Evolutionary conservation across 2,797 vertebrate genomes (phyloP), one percentile per base, ranked within the genome.

Genomic region (Muraenolepis orangiensis): DNA sequence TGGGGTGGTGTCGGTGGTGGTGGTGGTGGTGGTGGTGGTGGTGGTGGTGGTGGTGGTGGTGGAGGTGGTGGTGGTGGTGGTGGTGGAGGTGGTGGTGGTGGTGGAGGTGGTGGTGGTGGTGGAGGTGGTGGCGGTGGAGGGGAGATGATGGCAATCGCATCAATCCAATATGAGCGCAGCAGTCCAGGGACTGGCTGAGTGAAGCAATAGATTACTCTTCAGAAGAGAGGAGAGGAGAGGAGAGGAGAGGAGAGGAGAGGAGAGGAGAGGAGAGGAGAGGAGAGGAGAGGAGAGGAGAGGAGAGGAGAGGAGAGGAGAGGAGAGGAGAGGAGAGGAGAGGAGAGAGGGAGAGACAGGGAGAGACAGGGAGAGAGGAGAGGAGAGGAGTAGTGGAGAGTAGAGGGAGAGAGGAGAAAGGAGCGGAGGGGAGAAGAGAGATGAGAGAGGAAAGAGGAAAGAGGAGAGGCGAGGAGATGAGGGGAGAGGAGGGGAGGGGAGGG

Each of bases 141-240:
- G 26, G 26, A 23, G 26, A 66, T 10, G n/a, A 29, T 66, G 61
- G 38, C 61, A 70, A 75, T 79, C 88, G 77, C 85, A 86, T 89
- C 84, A 80, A 69, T 86, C 76, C 76, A 72, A 81, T 82, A 72
- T 81, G 84, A 82, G 78, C 73, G 79, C 83, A 81, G 29, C 40
- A 23, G 80, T 72, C 75, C 51, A 72, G 72, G 38, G 78, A 84
- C 73, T 74, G 82, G 82, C 72, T 70, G 75, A 74, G 80, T 70
- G 79, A 76, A 78, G 73, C 76, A 72, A 76, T 71, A 78, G 79
- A 85, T 78, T 75, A 82, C 74, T 67, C 70, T 66, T 77, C 6
- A 75, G 79, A 64, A 51, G 64, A 1, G 28, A 75, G 79, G 64
- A 51, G 64, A 1, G 28, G 31, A 72, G 28, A 32, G 46, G 75